Percentiles rank a stretch among this genome's conserved stretches.
phyloP scores from a whole-genome alignment of 2,113 vertebrate genomes.

The Smithornis capensis region DNA sequence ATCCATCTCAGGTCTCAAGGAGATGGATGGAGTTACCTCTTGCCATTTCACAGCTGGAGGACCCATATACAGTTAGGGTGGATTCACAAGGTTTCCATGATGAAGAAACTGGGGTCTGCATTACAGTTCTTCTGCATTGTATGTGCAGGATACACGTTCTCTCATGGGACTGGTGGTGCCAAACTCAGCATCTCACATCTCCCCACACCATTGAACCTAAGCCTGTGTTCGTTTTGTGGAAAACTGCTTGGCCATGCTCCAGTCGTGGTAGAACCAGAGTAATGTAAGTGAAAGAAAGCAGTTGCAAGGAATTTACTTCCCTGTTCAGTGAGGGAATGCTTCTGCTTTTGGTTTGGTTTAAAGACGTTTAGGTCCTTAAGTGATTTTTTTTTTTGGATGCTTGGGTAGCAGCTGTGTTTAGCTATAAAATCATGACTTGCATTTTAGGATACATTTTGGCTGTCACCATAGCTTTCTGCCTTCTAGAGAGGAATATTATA shows the following conservation, averaged over 20 bases:
- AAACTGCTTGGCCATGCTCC: neutral
- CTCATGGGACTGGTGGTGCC: neutral
- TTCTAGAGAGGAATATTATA: neutral
- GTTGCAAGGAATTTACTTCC: neutral
- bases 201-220: neutral
- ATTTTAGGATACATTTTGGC: neutral
- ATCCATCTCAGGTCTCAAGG: neutral
- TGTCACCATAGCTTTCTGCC: neutral
- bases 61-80: neutral
- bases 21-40: neutral
- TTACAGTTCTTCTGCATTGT: neutral
- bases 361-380: neutral
- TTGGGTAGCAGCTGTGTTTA: neutral
- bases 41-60: neutral
- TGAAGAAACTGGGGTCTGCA: neutral
- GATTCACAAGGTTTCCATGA: neutral
- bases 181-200: neutral
- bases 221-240: neutral
- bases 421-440: neutral
- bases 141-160: rapidly evolving
- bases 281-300: neutral
- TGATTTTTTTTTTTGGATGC: neutral
- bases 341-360: neutral
- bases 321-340: neutral
- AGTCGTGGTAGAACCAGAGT: neutral